Conservation (phyloP, 2,888 invertebrate species). For the Neria commutata region DNA sequence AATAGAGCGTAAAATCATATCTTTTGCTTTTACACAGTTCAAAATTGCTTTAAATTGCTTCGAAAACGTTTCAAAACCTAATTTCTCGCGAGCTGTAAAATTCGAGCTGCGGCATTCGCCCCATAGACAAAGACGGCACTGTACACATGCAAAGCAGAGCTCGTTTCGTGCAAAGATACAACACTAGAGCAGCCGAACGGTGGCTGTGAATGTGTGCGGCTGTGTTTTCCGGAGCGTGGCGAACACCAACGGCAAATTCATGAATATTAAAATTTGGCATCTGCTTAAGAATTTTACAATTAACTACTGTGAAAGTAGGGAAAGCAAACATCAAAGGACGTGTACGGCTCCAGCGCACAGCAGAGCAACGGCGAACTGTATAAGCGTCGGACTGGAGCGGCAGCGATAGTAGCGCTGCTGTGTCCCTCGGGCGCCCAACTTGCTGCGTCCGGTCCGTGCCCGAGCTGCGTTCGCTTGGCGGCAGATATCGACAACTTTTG, state of each 20-base stretch:
- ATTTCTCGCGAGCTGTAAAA: too few species aligned
- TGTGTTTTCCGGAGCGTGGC: neutral
- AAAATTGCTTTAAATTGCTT: too few species aligned
- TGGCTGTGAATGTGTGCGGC: neutral
- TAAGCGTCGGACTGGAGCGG: neutral
- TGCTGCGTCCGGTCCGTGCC: too few species aligned
- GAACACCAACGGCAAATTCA: conserved; percentile 3
- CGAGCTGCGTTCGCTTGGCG: too few species aligned
- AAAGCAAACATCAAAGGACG: neutral
- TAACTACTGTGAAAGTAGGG: neutral
- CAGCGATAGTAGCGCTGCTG: neutral
- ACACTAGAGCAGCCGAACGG: neutral
- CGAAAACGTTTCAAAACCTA: too few species aligned
- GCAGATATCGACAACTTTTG: too few species aligned
- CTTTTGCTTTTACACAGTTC: too few species aligned
- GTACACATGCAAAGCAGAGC: too few species aligned
- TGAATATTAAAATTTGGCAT: conserved; percentile 23
- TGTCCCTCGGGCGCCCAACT: neutral
- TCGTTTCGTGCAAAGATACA: too few species aligned
- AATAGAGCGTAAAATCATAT: too few species aligned
- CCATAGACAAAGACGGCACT: too few species aligned
- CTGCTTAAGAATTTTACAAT: conserved; percentile 12
- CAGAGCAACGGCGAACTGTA: neutral
- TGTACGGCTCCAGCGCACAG: neutral
- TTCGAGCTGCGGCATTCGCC: too few species aligned